Percentiles rank a stretch among this genome's conserved stretches.
These are phyloP conservation scores for Kryptopterus vitreolus DNA, from an alignment of 2,797 vertebrate genomes.

Conservation along the genomic window DNA sequence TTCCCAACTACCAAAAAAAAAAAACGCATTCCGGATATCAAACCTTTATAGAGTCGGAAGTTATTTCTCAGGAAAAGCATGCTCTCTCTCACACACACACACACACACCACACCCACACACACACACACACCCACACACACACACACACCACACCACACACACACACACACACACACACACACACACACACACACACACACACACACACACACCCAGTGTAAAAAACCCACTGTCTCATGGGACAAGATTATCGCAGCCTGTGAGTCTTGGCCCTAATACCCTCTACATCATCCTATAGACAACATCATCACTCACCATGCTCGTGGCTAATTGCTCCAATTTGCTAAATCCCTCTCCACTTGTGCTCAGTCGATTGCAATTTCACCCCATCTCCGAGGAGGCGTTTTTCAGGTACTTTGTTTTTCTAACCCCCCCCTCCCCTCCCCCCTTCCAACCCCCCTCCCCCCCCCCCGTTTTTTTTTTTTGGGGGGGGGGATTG, in stretches of 20 bases:
- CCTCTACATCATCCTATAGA: conserved; percentile 58
- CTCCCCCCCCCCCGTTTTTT: too few species aligned
- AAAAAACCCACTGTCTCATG: conserved; percentile 38
- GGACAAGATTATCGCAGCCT: conserved; percentile 55
- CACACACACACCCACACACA: conserved; percentile 13
- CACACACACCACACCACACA: neutral
- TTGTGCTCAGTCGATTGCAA: conserved; percentile 59
- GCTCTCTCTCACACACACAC: conserved; percentile 16
- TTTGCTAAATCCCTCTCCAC: conserved; percentile 59
- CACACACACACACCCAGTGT: conserved; percentile 19
- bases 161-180: conserved; percentile 32
- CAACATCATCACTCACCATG: conserved; percentile 62
- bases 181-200: conserved; percentile 14
- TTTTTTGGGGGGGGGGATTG: conserved; percentile 43
- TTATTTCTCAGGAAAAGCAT: conserved; percentile 2
- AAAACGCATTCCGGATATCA: neutral
- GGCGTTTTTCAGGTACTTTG: conserved; percentile 48
- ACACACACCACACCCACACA: neutral
- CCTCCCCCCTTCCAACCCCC: too few species aligned
- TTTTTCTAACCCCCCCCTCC: neutral
- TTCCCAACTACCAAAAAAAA: neutral
- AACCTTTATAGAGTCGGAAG: neutral
- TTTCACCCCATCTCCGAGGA: conserved; percentile 54
- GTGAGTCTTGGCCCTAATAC: conserved; percentile 56
- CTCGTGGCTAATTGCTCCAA: conserved; percentile 59